Conservation (phyloP, 2,888 invertebrate species). For the Saturnia japonica region DNA sequence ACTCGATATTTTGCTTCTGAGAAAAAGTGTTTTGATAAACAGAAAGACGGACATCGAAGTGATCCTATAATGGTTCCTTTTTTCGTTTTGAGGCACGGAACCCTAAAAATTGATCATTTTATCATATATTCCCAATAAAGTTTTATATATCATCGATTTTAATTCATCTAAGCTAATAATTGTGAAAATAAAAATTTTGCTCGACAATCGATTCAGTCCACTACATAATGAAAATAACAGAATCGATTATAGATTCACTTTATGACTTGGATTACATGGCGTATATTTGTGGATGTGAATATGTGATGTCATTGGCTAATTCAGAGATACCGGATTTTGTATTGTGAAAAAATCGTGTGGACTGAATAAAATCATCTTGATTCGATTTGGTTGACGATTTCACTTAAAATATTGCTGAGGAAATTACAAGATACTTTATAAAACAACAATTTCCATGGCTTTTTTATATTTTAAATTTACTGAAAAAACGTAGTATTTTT, state of each 20-base stretch:
- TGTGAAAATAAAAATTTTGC: background rate
- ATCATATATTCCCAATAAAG: no score
- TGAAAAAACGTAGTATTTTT: background rate
- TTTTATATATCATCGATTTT: no score
- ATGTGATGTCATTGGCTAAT: slow-evolving; percentile 20
- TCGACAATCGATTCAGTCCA: background rate
- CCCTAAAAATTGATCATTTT: no score
- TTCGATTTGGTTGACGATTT: background rate
- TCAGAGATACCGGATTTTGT: slow-evolving; percentile 17
- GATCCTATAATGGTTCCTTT: no score
- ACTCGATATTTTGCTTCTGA: no score
- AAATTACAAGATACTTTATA: background rate
- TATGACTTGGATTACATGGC: slow-evolving; percentile 16
- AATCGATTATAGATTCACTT: slow-evolving; percentile 18
- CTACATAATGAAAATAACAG: slow-evolving; percentile 13
- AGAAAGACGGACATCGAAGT: no score
- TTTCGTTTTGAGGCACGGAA: no score
- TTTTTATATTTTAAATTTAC: background rate
- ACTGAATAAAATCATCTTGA: slow-evolving; percentile 14
- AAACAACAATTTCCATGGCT: background rate
- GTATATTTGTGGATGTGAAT: slow-evolving; percentile 15
- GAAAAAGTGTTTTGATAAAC: no score
- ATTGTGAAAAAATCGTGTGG: slow-evolving; percentile 17
- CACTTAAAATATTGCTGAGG: background rate
- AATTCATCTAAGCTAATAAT: background rate